Evolutionary conservation across 2,797 vertebrate species (phyloP).

Genomic region (Chelon labrosus): DNA sequence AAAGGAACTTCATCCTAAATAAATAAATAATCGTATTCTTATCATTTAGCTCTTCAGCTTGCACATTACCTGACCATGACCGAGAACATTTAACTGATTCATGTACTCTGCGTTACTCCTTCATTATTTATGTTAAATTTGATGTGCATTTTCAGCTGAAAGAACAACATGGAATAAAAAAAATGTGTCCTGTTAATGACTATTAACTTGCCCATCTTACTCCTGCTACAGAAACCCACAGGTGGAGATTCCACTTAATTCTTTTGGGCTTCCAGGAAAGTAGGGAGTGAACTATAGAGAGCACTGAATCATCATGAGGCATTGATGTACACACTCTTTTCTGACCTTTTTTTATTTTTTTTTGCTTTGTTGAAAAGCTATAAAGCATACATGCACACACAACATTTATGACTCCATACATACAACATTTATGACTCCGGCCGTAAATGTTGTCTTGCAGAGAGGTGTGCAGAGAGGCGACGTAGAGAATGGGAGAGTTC

Average conservation of each 20-base stretch:
- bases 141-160: too few species aligned
- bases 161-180: background rate
- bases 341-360: background rate
- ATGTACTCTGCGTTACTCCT: too few species aligned
- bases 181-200: background rate
- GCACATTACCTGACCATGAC: too few species aligned
- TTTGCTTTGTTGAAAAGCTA: constrained; percentile 11
- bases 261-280: background rate
- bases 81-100: too few species aligned
- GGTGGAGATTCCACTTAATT: background rate
- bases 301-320: background rate
- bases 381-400: background rate
- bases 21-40: too few species aligned
- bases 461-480: constrained; percentile 19
- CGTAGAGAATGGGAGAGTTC: constrained; percentile 49
- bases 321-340: constrained; percentile 1
- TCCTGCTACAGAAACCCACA: background rate
- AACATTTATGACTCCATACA: background rate
- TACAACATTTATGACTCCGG: background rate
- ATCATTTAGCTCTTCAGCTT: too few species aligned
- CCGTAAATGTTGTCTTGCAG: constrained; percentile 16
- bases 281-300: background rate
- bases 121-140: too few species aligned
- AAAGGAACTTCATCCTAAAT: too few species aligned
- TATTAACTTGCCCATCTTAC: background rate